These are phyloP conservation scores for Gavialis gangeticus DNA, from an alignment of 2,113 vertebrate genomes.

Conservation along the genomic window DNA sequence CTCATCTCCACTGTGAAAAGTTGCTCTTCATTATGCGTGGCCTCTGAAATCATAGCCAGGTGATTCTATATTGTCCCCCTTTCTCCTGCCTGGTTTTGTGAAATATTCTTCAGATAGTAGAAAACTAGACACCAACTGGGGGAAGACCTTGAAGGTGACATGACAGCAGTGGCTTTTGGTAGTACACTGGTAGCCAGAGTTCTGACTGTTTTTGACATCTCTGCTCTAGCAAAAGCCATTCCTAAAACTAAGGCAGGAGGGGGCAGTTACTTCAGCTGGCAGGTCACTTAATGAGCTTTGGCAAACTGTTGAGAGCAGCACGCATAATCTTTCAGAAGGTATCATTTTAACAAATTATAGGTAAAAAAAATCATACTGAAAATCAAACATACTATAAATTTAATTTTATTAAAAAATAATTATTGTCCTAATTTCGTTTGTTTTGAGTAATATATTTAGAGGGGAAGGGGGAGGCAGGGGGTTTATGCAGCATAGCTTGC, in stretches of 20 bases:
- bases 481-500: too few species aligned
- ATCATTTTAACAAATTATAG: too few species aligned
- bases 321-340: too few species aligned
- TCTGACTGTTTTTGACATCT: neutral
- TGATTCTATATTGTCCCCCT: neutral
- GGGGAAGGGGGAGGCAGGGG: too few species aligned
- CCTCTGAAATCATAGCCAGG: neutral
- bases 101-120: neutral
- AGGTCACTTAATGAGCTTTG: too few species aligned
- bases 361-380: too few species aligned
- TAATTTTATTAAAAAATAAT: too few species aligned
- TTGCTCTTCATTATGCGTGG: neutral
- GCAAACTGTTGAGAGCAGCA: too few species aligned
- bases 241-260: neutral
- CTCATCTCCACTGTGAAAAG: neutral
- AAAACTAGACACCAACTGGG: neutral
- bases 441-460: too few species aligned
- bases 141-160: neutral
- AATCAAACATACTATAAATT: too few species aligned
- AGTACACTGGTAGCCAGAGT: neutral
- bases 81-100: neutral
- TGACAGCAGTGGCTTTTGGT: neutral
- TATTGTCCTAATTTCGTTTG: too few species aligned
- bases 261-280: too few species aligned
- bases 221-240: neutral